Evolutionary conservation across 2,113 vertebrate species (phyloP).

Genomic region (Corythornis cristatus): DNA sequence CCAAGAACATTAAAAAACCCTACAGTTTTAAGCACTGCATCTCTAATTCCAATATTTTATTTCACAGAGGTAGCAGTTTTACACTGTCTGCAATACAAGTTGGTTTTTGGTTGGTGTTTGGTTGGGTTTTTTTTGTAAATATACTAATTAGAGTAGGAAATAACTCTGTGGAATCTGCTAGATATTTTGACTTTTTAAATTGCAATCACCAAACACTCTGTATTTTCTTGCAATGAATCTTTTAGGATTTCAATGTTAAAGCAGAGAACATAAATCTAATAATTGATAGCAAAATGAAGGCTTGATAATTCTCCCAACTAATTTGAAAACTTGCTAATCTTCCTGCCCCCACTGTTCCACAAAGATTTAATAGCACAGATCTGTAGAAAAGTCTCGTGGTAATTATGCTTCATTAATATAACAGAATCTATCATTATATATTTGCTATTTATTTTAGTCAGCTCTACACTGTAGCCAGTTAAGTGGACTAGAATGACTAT

Average conservation of each 20-base stretch:
- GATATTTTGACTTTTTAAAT: background rate
- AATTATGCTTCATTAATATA: background rate
- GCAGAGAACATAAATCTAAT: background rate
- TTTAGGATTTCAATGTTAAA: background rate
- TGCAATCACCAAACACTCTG: background rate
- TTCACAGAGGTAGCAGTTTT: background rate
- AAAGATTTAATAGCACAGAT: background rate
- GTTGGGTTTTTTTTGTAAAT: too few species aligned
- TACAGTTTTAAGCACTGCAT: background rate
- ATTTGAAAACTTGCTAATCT: constrained; percentile 17
- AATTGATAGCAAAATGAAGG: background rate
- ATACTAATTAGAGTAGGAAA: background rate
- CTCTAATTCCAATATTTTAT: background rate
- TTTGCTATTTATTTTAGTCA: background rate
- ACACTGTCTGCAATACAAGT: background rate
- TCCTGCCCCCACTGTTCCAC: background rate
- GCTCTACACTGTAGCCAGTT: background rate
- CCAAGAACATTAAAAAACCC: background rate
- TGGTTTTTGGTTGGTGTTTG: background rate
- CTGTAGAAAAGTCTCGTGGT: background rate
- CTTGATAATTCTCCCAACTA: background rate
- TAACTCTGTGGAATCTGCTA: background rate
- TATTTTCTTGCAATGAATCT: background rate
- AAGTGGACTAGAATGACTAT: background rate
- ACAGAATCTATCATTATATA: background rate